Conservation (phyloP, 2,113 vertebrate species). For the Neolamprologus longior region DNA sequence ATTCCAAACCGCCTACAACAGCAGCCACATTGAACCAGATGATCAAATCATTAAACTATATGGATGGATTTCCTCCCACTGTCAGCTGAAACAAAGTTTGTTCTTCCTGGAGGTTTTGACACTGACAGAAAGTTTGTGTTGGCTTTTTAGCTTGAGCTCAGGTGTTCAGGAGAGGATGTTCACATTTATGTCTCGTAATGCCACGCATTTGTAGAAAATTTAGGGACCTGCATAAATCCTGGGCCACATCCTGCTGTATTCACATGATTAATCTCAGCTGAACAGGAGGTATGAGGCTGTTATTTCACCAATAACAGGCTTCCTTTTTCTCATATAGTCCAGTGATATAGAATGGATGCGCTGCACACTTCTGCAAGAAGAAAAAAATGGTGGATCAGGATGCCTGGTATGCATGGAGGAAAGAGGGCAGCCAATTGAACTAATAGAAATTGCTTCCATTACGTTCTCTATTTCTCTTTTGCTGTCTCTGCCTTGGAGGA, state of each 20-base stretch:
- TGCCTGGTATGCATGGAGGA: not conserved
- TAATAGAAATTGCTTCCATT: not conserved
- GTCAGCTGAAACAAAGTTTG: constrained; percentile 1
- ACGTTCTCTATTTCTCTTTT: not conserved
- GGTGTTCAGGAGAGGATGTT: not conserved
- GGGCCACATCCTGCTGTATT: not conserved
- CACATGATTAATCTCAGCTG: not conserved
- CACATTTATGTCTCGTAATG: not conserved
- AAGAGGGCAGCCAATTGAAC: not conserved
- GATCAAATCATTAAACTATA: constrained; percentile 56
- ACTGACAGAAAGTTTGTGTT: not conserved
- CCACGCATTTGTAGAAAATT: not conserved
- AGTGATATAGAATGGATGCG: not conserved
- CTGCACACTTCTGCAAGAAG: not conserved
- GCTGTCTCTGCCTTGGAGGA: constrained; percentile 32
- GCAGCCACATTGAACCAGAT: constrained; percentile 53
- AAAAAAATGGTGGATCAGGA: not conserved
- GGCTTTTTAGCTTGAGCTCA: not conserved
- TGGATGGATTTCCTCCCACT: constrained; percentile 28
- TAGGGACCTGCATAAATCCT: not conserved
- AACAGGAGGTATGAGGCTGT: not conserved
- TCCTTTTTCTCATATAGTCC: not conserved
- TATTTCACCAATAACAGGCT: not conserved
- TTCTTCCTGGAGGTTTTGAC: not conserved
- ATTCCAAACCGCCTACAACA: constrained; percentile 62